These are phyloP conservation scores for Chroicocephalus ridibundus DNA, from an alignment of 2,113 vertebrate genomes.

Conservation along the genomic window DNA sequence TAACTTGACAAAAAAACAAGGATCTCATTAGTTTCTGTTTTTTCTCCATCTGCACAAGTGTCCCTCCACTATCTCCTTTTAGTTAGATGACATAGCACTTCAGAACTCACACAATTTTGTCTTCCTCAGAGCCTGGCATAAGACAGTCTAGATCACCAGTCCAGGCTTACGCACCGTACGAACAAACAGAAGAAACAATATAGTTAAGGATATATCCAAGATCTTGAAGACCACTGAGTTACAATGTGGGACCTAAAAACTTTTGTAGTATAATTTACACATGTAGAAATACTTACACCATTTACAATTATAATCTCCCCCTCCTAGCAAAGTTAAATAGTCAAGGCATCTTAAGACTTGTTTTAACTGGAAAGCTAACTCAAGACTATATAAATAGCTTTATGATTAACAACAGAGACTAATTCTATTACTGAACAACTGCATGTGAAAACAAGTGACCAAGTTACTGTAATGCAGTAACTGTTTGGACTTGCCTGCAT, in stretches of 20 bases:
- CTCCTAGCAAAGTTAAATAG: not conserved
- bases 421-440: not conserved
- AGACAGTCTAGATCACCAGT: not conserved
- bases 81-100: not conserved
- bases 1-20: not conserved
- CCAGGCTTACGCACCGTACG: not conserved
- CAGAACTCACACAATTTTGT: not conserved
- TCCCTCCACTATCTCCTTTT: not conserved
- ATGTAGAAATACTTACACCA: not conserved
- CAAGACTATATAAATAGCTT: not conserved
- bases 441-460: not conserved
- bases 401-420: not conserved
- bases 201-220: not conserved
- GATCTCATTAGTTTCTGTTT: not conserved
- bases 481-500: not conserved
- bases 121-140: not conserved
- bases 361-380: constrained; percentile 15
- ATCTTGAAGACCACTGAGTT: not conserved
- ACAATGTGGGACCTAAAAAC: not conserved
- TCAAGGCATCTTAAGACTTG: not conserved
- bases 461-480: not conserved
- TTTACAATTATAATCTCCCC: not conserved
- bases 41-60: not conserved
- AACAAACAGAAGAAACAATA: not conserved
- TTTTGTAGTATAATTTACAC: not conserved